Conservation (phyloP, 2,888 invertebrate genomes). For the Litoditis marina region DNA sequence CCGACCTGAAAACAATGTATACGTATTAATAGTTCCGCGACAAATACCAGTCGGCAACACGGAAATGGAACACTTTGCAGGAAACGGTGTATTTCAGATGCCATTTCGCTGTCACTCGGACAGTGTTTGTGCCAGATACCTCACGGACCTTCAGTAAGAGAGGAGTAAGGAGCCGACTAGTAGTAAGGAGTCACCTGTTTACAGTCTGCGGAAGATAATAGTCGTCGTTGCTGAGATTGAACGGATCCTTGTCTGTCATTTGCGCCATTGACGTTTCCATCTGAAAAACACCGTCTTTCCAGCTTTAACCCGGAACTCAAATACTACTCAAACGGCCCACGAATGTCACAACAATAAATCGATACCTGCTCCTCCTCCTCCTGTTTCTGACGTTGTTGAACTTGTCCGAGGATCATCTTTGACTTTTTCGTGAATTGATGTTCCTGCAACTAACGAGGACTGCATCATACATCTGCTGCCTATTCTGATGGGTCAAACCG, state of each 20-base stretch:
- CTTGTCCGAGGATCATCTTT: constrained; percentile 61
- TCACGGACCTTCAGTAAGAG: too few relatives aligned
- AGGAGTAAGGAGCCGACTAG: background rate
- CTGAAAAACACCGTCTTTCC: constrained; percentile 1
- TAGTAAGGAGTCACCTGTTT: constrained; percentile 61
- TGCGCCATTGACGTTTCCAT: constrained; percentile 56
- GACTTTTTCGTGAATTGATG: constrained; percentile 60
- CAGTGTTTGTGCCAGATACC: too few relatives aligned
- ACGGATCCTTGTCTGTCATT: constrained; percentile 73
- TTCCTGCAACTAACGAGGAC: too few relatives aligned
- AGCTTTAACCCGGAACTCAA: background rate
- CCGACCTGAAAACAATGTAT: constrained; percentile 16
- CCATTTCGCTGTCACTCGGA: too few relatives aligned
- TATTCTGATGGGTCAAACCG: too few relatives aligned
- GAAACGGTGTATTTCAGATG: too few relatives aligned
- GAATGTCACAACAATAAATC: too few relatives aligned
- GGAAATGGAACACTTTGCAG: too few relatives aligned
- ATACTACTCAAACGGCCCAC: background rate
- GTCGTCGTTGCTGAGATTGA: constrained; percentile 96
- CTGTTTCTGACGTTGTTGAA: constrained; percentile 59
- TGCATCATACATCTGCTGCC: too few relatives aligned
- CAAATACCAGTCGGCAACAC: too few relatives aligned
- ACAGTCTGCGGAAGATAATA: constrained; percentile 85
- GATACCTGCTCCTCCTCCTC: constrained; percentile 58
- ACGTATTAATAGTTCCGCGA: too few relatives aligned